These are phyloP conservation scores for Cettia cetti DNA, from an alignment of 2,113 vertebrate genomes.

Conservation along the genomic window DNA sequence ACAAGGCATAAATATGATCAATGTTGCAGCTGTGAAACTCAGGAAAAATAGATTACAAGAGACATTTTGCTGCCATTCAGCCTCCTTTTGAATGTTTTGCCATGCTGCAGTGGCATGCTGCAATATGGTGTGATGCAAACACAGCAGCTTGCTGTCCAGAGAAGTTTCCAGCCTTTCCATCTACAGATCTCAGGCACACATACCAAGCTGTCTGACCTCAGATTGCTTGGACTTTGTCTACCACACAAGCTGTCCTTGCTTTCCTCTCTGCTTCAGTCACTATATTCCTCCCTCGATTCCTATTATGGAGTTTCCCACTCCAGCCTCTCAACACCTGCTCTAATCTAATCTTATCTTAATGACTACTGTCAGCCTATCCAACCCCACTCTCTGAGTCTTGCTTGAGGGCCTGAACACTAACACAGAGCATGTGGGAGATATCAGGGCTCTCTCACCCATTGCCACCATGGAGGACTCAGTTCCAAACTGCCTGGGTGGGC, in stretches of 20 bases:
- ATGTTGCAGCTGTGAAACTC: not conserved
- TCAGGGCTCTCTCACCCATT: not conserved
- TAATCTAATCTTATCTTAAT: conserved; percentile 32
- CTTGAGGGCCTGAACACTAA: not conserved
- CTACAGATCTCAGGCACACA: not conserved
- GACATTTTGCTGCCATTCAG: not conserved
- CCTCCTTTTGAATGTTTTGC: not conserved
- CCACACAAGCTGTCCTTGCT: not conserved
- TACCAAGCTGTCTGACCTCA: not conserved
- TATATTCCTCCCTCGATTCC: not conserved
- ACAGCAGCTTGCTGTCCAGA: not conserved
- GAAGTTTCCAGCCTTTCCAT: not conserved
- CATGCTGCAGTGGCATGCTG: not conserved
- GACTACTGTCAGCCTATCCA: not conserved
- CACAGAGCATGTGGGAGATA: not conserved
- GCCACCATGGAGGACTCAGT: accelerated
- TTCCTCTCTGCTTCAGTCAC: not conserved
- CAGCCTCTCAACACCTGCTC: not conserved
- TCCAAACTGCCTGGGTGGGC: conserved; percentile 44
- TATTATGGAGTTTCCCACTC: not conserved
- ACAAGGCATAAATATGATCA: not conserved
- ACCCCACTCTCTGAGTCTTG: not conserved
- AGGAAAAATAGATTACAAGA: not conserved
- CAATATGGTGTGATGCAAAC: not conserved
- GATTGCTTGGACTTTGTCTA: not conserved